Base-by-base conservation (phyloP, 2,113 vertebrate genomes). In the Corydoras maculifer region DNA sequence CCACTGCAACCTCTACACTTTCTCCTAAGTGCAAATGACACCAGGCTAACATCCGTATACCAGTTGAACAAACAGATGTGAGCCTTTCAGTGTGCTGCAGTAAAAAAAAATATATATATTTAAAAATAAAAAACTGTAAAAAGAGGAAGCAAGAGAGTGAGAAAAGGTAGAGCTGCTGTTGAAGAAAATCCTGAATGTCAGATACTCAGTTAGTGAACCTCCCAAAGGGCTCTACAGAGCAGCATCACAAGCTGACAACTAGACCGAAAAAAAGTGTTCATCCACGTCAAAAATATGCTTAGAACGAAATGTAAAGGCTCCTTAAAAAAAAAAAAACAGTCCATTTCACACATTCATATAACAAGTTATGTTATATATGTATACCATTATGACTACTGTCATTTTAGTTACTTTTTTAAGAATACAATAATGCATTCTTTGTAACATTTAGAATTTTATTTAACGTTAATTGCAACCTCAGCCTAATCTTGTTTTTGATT, bases 201-300 rank as follows among this genome's bases (percentile, higher is more conserved):
- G 73, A 63, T 60, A 73, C 15, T 75, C 67, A 75, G 72, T 59
- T 65, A 67, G 54, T 65, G 65, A 69, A 71, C 58, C 77, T 72
- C 69, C 77, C 73, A 10, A 10, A 75, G 70, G 77, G 57, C 68
- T 73, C 51, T 61, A 49, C 43, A 73, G 55, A 35, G 57, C 54
- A 60, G 51, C 65, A 59, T 68, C 58, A 31, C 61, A 64, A 50
- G 61, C 62, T 30, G 50, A 73, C 69, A 73, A 79, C 70, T 79
- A 61, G 70, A 75, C 62, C 77, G 75, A 73, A 76, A 75, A 73
- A 49, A 75, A 50, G 48, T 70, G 49, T 59, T 64, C 54, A 65
- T 55, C 62, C 70, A 30, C 67, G 69, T 66, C 63, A 71, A 43
- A 78, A 53, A 70, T 55, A 51, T 49, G 58, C 55, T 72, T 35